A percentile compares a stretch with the other conserved stretches of the same genome.
Evolutionary conservation across 1,140 invertebrate genomes (phyloP).

Genomic region (Pseudobourletiella spinata): DNA sequence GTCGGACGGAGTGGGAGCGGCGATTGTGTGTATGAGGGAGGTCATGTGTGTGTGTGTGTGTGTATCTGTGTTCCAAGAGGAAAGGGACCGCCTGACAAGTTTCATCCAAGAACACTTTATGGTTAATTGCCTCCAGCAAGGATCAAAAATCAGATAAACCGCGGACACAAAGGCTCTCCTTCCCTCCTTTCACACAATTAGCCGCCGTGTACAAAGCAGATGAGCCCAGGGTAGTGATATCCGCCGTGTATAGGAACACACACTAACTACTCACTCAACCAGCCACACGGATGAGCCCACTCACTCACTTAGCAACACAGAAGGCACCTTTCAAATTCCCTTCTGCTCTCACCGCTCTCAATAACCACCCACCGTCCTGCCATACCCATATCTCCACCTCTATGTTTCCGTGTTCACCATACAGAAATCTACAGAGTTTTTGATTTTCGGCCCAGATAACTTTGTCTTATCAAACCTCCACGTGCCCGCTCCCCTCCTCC

Average conservation of each 20-base stretch:
- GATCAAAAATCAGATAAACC: conserved; percentile 14
- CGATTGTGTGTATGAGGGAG: background rate
- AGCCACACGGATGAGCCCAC: background rate
- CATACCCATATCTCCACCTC: background rate
- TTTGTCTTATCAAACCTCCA: no score
- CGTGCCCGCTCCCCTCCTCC: no score
- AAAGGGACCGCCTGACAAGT: background rate
- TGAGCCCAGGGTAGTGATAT: background rate
- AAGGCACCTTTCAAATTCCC: background rate
- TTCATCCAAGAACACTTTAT: background rate
- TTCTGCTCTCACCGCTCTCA: background rate
- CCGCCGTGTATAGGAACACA: background rate
- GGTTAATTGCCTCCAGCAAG: conserved; percentile 5
- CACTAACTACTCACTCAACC: background rate
- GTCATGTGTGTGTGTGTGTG: background rate
- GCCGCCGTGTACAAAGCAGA: conserved; percentile 4
- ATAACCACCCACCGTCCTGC: background rate
- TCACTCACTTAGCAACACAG: background rate
- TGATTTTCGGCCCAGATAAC: no score
- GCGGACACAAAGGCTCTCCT: background rate
- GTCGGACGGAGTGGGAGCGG: background rate
- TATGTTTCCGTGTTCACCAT: no score
- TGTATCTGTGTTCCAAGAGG: background rate
- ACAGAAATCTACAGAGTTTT: background rate
- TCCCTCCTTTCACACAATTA: conserved; percentile 10